Base-by-base conservation (phyloP, 2,797 vertebrate genomes). In the Australoheros facetus region DNA sequence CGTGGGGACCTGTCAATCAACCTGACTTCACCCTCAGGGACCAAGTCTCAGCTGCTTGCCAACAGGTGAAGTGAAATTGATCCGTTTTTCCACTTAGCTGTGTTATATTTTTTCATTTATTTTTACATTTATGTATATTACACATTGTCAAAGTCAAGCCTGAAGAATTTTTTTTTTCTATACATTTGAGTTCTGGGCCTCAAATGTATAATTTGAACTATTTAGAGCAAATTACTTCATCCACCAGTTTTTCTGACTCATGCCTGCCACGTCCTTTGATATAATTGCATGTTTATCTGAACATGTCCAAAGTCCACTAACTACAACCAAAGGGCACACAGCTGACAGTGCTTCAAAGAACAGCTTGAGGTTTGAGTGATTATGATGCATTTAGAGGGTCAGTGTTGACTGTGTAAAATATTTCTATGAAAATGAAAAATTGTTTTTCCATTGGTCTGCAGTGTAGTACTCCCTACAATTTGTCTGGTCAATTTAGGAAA, bases 1-100 rank as follows among this genome's bases (percentile, higher is more conserved):
- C 96, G 98, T 71, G 98, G 98, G 77, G 98, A 99, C 93, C 94
- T 99, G 93, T 97, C 98, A 66, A 99, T 99, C 94, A 99, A 99
- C 91, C 93, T 99, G 92, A 99, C 98, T 37, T 99, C 98, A 14
- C 98, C 98, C 76, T 99, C 98, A 13, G 98, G 98, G 93, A 99
- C 98, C 81, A 97, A 97, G 91, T 99, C 98, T 72, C 98, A 99
- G 93, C 97, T 99, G 77, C 95, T 99, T 39, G 97, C 98, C 86
- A 99, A 99, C 96, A 98, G 98, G 98, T 99, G 8, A 66, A 66
- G 28, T 66, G 17, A 66, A 66, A 19, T 17, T 48, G 14, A 66
- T 28, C 23, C 19, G 5, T 28, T 28, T 48, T 48, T 19, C 39
- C 39, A 66, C 23, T 6, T 48, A 13, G 11, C 45, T 64, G 6